These are phyloP conservation scores for Entelurus aequoreus DNA, from an alignment of 2,113 vertebrate species.

Conservation along the genomic window DNA sequence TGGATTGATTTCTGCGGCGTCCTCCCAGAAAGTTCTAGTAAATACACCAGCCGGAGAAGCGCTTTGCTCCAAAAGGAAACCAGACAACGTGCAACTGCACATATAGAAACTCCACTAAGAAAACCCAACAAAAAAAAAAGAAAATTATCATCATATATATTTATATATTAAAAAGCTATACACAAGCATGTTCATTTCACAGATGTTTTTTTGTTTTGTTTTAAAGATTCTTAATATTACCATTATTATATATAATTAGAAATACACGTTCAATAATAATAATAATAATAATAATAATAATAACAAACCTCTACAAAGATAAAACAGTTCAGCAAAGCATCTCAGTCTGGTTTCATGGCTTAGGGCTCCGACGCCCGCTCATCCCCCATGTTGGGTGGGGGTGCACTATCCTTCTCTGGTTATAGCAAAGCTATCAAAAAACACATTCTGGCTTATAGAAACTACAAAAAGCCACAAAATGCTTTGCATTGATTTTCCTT, in stretches of 20 bases:
- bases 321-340: conserved; percentile 99
- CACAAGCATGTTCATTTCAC: conserved; percentile 99
- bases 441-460: conserved; percentile 99
- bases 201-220: conserved; percentile 83
- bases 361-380: conserved; percentile 82
- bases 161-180: conserved; percentile 99
- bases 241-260: conserved; percentile 97
- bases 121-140: conserved; percentile 58
- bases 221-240: conserved; percentile 99
- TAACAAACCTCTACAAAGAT: conserved; percentile 99
- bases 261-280: conserved; percentile 97
- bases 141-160: conserved; percentile 88
- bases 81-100: conserved; percentile 86
- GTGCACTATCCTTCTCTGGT: conserved; percentile 83
- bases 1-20: conserved; percentile 28
- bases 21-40: conserved; percentile 61
- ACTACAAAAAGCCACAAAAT: conserved; percentile 99
- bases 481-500: conserved; percentile 98
- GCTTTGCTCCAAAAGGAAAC: conserved; percentile 55
- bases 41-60: conserved; percentile 54
- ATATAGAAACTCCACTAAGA: conserved; percentile 87
- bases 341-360: conserved; percentile 86
- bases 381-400: conserved; percentile 69
- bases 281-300: conserved; percentile 89
- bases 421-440: conserved; percentile 95